Conservation (phyloP, 2,113 vertebrate genomes). For the Arothron firmamentum region DNA sequence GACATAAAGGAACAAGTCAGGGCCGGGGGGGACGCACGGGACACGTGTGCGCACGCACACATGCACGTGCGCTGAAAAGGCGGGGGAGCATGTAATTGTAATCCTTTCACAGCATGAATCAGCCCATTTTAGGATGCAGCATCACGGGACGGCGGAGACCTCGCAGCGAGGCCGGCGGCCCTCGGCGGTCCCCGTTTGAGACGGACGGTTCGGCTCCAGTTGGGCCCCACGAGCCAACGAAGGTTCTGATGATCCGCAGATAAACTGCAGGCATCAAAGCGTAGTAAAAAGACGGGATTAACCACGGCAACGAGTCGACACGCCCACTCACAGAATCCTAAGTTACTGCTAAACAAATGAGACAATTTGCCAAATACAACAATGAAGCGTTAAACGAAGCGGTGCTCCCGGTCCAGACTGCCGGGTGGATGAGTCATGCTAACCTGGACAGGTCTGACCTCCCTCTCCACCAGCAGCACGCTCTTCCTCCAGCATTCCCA, state of each 20-base stretch:
- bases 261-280: too few species aligned
- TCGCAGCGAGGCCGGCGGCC: slow-evolving; percentile 30
- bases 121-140: slow-evolving; percentile 19
- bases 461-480: slow-evolving; percentile 6
- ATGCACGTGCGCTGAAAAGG: slow-evolving; percentile 6
- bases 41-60: slow-evolving; percentile 1
- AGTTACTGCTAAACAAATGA: too few species aligned
- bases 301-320: too few species aligned
- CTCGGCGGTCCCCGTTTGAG: neutral
- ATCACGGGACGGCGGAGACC: slow-evolving; percentile 28
- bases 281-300: too few species aligned
- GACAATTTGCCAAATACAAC: too few species aligned
- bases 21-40: neutral
- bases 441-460: slow-evolving; percentile 20
- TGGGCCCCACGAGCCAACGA: too few species aligned
- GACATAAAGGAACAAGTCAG: slow-evolving; percentile 4
- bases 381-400: too few species aligned
- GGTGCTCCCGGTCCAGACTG: too few species aligned
- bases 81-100: slow-evolving; percentile 40
- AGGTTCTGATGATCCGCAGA: too few species aligned
- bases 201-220: neutral
- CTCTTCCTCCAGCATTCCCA: neutral
- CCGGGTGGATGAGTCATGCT: too few species aligned
- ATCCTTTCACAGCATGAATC: slow-evolving; percentile 47
- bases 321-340: too few species aligned